These are phyloP conservation scores for Cettia cetti DNA, from an alignment of 2,113 vertebrate genomes.

Conservation along the genomic window DNA sequence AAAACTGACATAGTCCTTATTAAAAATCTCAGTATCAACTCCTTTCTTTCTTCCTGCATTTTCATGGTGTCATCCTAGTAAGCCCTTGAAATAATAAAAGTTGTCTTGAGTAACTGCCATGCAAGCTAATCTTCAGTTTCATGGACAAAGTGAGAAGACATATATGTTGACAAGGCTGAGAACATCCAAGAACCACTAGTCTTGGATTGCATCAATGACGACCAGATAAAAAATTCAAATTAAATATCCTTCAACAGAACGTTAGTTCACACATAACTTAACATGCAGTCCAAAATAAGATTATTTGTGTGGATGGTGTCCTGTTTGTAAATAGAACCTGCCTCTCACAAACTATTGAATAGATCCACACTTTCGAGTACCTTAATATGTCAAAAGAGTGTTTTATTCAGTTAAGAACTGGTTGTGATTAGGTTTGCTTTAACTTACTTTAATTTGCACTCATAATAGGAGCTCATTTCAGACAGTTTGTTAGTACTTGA, in stretches of 20 bases:
- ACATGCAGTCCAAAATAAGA: not conserved
- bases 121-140: not conserved
- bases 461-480: not conserved
- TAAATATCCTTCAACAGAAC: not conserved
- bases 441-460: not conserved
- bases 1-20: not conserved
- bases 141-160: not conserved
- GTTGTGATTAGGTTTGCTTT: not conserved
- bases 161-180: not conserved
- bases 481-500: not conserved
- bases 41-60: not conserved
- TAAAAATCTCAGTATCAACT: not conserved
- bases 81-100: not conserved
- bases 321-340: not conserved
- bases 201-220: not conserved
- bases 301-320: not conserved
- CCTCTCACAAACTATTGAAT: not conserved
- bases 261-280: not conserved
- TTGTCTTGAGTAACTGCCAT: not conserved
- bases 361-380: not conserved
- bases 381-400: not conserved
- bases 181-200: not conserved
- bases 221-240: not conserved
- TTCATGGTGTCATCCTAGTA: not conserved
- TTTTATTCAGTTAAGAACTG: not conserved